Evolutionary conservation across 2,888 invertebrate species (phyloP), one percentile per base, ranked within the genome.

Genomic region (Drosophila rellima): DNA sequence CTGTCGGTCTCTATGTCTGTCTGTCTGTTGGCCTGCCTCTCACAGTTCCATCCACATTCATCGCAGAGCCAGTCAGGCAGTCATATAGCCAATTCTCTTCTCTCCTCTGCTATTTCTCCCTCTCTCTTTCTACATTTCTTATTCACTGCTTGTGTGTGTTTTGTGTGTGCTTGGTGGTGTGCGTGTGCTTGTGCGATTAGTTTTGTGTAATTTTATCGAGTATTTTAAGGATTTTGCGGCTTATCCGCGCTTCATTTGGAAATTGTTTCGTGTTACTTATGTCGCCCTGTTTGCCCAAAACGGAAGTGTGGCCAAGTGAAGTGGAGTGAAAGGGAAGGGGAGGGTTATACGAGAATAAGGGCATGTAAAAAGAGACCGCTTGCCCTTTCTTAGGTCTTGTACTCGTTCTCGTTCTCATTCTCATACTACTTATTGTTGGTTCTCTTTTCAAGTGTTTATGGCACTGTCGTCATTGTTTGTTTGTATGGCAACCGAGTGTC

Each of bases 171-270:
- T 60, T 62, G 60, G 3, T 2, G 56, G 66, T 67, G 68, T 82
- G 75, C 64, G 78, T 86, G 80, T 82, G 80, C 74, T 82, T 91
- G 86, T 90, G 82, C 88, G 91, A 90, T 90, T 90, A 90, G 90
- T 90, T 90, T 90, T 90, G 90, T 90, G 90, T 90, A 90, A 90
- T 90, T 90, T 90, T 90, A 90, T 90, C 90, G 89, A 88, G 91
- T 88, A 90, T 90, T 90, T 90, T 89, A 90, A 90, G 91, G 89
- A 90, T 90, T 85, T 90, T 88, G 87, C 83, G 80, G 89, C 83
- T 86, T 86, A 88, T 86, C 88, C 88, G 88, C 87, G 86, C 86
- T 85, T 85, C 83, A 85, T 85, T 85, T 88, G 79, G 79, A 85
- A 83, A 85, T 88, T 88, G 88, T 88, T 85, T 85, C 81, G 86